These are phyloP conservation scores for Axinella damicornis DNA, from an alignment of 37 sponge, comb jelly and placozoan genomes.

Conservation along the genomic window DNA sequence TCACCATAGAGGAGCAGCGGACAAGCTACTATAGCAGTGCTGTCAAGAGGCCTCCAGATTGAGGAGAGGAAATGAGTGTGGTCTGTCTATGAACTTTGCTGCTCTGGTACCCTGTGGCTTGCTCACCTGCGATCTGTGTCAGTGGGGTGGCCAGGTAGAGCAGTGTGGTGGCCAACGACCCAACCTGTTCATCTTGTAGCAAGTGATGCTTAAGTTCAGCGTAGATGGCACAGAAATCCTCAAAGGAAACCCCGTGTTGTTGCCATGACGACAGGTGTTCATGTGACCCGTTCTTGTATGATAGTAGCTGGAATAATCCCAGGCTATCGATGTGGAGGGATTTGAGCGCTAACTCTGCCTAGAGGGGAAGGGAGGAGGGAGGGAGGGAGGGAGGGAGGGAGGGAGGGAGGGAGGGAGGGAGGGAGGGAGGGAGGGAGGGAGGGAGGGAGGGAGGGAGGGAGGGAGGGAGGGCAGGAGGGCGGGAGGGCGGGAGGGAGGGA, in stretches of 20 bases:
- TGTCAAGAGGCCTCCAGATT: no score
- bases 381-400: no score
- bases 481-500: no score
- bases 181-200: background rate
- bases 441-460: no score
- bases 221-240: constrained; percentile 49
- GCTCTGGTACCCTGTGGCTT: no score
- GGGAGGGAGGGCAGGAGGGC: no score
- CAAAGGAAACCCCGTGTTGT: constrained; percentile 25
- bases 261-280: constrained; percentile 14
- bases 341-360: constrained; percentile 37
- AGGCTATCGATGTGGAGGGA: constrained; percentile 34
- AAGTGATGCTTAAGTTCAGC: constrained; percentile 21
- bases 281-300: background rate
- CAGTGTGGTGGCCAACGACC: background rate
- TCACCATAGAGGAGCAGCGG: no score
- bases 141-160: constrained; percentile 1
- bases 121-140: constrained; percentile 15
- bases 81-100: no score
- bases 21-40: background rate
- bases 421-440: no score
- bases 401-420: no score
- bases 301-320: background rate
- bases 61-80: no score
- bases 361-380: background rate